Base-by-base conservation (phyloP, 2,888 invertebrate genomes). In the Drosophila putrida region DNA sequence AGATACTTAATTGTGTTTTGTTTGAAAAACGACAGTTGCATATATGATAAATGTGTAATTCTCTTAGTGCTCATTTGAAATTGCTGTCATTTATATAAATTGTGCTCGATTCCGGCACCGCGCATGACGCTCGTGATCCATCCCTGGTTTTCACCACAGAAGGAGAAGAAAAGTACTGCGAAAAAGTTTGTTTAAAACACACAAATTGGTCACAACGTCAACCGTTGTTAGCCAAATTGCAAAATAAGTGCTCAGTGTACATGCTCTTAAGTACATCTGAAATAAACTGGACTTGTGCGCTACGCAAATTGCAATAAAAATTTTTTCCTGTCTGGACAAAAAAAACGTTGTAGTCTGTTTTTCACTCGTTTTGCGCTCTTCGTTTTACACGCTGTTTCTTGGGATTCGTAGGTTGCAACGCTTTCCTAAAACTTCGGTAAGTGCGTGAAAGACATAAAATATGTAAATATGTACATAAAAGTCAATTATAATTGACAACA, bases 291-390 rank as follows among this genome's bases (percentile, higher is more conserved):
- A 57, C 46, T 68, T 58, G 55, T 68, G 47, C 50, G 50, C 35
- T 39, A 44, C 43, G 58, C 49, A 50, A 58, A 54, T 58, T 64
- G 27, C 58, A 74, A 69, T 58, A 50, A 36, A 59, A 59, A 33
- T 20, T 61, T 78, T 64, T 51, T 35, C 46, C 66, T 57, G 77
- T 78, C 80, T 75, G 71, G 49, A 78, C 75, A 75, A 64, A 66
- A 71, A 85, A 66, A 71, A 85, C 71, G 79, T 78, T 72, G 82
- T 74, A 85, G 78, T 58, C 58, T 85, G 20, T 20, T 83, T 87
- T 75, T 75, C 83, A 88, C 74, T 88, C 84, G 78, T 78, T 86
- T 82, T 85, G 82, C 86, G 88, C 80, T 86, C 69, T 83, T 75
- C 77, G 76, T 68, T 86, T 75, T 78, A 71, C 82, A 82, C 82